Evolutionary conservation across 2,888 invertebrate genomes (phyloP).

Genomic region (Diplolepis rosae): DNA sequence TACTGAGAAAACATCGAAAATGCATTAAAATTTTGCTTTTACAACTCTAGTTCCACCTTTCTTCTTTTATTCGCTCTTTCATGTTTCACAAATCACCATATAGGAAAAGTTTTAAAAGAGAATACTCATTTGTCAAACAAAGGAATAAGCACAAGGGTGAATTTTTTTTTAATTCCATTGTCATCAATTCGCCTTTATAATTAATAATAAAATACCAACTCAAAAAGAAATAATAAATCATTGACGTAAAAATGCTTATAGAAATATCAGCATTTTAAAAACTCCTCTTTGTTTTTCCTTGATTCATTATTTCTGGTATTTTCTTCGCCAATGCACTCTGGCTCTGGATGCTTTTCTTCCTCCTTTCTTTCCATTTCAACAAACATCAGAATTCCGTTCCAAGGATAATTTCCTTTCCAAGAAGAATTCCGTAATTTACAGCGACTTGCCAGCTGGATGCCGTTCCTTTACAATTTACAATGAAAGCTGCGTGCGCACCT

Average conservation of each 20-base stretch:
- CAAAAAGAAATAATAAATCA: not conserved
- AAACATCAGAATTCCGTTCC: not conserved
- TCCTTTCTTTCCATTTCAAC: not conserved
- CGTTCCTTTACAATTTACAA: constrained; percentile 11
- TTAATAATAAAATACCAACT: no score
- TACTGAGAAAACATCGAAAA: not conserved
- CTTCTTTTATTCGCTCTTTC: not conserved
- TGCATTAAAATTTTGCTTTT: not conserved
- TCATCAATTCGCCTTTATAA: no score
- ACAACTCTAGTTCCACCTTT: not conserved
- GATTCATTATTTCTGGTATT: constrained; percentile 3
- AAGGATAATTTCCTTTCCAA: constrained; percentile 8
- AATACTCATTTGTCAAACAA: not conserved
- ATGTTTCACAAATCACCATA: not conserved
- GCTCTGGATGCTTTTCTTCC: not conserved
- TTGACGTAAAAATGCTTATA: not conserved
- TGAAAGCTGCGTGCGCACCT: constrained; percentile 5
- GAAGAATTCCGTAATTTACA: constrained; percentile 27
- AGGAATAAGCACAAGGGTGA: not conserved
- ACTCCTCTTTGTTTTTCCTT: not conserved
- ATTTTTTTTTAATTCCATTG: no score
- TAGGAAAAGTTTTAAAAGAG: not conserved
- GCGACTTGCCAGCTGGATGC: constrained; percentile 27
- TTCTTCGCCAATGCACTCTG: not conserved
- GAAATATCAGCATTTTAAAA: constrained; percentile 2